Evolutionary conservation across 2,113 vertebrate genomes (phyloP).

Genomic region (Hemiscyllium ocellatum): DNA sequence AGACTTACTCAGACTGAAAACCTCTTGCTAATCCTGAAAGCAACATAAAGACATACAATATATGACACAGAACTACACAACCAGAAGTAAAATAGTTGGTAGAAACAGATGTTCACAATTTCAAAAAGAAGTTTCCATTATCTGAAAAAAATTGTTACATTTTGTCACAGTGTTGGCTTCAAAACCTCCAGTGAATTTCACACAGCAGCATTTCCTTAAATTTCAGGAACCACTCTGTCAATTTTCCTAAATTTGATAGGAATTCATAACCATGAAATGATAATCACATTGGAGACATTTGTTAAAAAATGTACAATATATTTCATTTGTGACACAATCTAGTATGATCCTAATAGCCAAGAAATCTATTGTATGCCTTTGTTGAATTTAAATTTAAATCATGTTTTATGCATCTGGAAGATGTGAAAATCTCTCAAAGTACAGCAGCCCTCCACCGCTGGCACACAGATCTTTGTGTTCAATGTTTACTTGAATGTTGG

Average conservation of each 20-base stretch:
- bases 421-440: not conserved
- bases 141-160: not conserved
- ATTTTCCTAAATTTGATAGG: not conserved
- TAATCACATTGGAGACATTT: not conserved
- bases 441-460: too few relatives aligned
- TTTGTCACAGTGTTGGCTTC: not conserved
- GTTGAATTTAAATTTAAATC: not conserved
- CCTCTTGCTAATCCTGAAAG: not conserved
- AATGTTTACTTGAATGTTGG: not conserved
- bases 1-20: not conserved
- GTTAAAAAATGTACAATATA: not conserved
- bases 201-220: not conserved
- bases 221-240: not conserved
- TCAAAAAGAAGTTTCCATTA: not conserved
- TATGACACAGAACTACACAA: not conserved
- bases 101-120: not conserved
- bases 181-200: not conserved
- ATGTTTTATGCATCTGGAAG: not conserved
- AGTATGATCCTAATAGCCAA: not conserved
- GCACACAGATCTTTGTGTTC: not conserved
- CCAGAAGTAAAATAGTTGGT: not conserved
- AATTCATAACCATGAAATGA: not conserved
- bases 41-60: not conserved
- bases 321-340: not conserved
- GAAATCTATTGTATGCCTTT: not conserved